Evolutionary conservation across 1,140 invertebrate genomes (phyloP).

Genomic region (Musca vetustissima): DNA sequence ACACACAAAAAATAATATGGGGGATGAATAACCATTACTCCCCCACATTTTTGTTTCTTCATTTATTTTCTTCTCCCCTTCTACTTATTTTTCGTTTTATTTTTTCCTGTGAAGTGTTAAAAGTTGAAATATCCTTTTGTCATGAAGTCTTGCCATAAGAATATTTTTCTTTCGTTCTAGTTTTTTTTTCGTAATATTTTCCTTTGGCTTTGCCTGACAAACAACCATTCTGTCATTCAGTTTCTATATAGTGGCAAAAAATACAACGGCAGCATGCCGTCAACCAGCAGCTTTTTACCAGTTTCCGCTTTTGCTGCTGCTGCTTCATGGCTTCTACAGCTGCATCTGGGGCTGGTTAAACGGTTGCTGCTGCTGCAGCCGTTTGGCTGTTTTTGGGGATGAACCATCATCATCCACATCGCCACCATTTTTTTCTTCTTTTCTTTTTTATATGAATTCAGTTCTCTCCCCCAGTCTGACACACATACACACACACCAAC

Average conservation of each 20-base stretch:
- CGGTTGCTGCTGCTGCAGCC: neutral
- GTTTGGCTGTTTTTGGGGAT: neutral
- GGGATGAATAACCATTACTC: too few species aligned
- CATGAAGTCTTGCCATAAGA: too few species aligned
- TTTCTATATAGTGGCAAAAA: neutral
- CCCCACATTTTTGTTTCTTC: too few species aligned
- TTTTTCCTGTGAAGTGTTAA: too few species aligned
- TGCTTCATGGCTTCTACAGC: slow-evolving; percentile 9
- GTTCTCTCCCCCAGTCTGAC: neutral
- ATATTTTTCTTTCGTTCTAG: too few species aligned
- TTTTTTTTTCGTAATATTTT: too few species aligned
- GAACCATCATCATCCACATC: too few species aligned
- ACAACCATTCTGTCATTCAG: neutral
- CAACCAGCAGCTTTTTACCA: slow-evolving; percentile 18
- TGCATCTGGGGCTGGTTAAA: neutral
- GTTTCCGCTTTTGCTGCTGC: slow-evolving; percentile 20
- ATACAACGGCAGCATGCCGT: slow-evolving; percentile 16
- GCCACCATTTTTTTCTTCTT: neutral
- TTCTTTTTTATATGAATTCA: neutral
- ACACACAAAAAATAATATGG: too few species aligned
- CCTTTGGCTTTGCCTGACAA: slow-evolving; percentile 2
- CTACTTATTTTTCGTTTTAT: too few species aligned
- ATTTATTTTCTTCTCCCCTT: too few species aligned
- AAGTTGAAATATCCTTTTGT: too few species aligned
- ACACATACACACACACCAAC: too few species aligned